phyloP scores from a whole-genome alignment of 2,797 vertebrate genomes.

The Jordanella pulchra region DNA sequence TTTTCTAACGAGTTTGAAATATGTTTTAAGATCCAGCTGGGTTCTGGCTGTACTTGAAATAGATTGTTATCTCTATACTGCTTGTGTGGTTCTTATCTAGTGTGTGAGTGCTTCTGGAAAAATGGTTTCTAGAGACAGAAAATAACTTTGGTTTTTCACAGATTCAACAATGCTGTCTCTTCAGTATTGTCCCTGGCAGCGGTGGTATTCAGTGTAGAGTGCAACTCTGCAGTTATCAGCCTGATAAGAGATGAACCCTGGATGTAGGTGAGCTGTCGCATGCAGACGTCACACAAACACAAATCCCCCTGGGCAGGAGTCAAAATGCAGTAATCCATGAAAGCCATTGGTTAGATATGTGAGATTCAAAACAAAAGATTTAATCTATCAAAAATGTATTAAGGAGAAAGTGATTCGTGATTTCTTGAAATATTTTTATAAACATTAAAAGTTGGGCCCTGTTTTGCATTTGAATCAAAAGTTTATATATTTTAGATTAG shows the following conservation, averaged over 20 bases:
- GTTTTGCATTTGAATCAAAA: not conserved
- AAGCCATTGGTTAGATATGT: not conserved
- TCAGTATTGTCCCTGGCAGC: constrained; percentile 26
- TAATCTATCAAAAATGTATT: not conserved
- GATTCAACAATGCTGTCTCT: not conserved
- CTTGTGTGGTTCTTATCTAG: too few relatives aligned
- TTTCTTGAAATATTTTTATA: not conserved
- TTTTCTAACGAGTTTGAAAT: not conserved
- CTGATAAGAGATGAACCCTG: constrained; percentile 72
- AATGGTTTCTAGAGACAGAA: not conserved
- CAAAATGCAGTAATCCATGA: not conserved
- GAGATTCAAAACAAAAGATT: not conserved
- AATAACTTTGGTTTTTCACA: not conserved
- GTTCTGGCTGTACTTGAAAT: too few relatives aligned
- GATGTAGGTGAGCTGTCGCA: constrained; percentile 42
- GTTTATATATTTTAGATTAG: too few relatives aligned
- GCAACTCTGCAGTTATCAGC: constrained; percentile 18
- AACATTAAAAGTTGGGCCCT: not conserved
- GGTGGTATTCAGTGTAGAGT: constrained; percentile 53
- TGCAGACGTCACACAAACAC: not conserved
- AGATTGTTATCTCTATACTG: too few relatives aligned
- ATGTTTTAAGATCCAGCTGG: not conserved
- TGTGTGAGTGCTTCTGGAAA: not conserved
- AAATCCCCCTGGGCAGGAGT: not conserved
- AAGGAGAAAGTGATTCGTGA: not conserved